Conservation (phyloP, 1,140 invertebrate species). For the Pachyrhynchus sulphureomaculatus region DNA sequence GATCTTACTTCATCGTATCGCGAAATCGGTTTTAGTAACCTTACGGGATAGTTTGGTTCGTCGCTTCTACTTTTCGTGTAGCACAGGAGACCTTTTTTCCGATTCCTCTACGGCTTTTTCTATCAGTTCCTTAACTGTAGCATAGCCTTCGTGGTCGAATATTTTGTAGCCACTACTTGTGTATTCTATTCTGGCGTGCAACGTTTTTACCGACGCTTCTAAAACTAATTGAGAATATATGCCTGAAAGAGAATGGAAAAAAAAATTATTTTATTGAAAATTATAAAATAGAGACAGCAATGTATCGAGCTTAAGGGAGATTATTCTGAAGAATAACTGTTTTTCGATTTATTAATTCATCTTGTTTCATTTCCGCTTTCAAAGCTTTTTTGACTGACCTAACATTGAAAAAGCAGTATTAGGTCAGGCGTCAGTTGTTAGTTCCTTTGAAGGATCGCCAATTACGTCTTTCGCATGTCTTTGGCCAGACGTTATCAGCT, state of each 20-base stretch:
- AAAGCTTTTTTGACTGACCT: too few species aligned
- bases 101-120: slow-evolving; percentile 67
- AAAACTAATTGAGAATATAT: slow-evolving; percentile 70
- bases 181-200: slow-evolving; percentile 71
- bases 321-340: too few species aligned
- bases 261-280: too few species aligned
- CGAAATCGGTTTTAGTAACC: slow-evolving; percentile 75
- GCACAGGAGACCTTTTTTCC: slow-evolving; percentile 65
- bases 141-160: slow-evolving; percentile 62
- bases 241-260: slow-evolving; percentile 20
- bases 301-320: too few species aligned
- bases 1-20: slow-evolving; percentile 72
- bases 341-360: too few species aligned
- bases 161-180: slow-evolving; percentile 61
- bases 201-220: slow-evolving; percentile 70
- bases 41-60: slow-evolving; percentile 68
- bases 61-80: slow-evolving; percentile 61
- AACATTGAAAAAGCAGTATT: too few species aligned
- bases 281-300: not conserved
- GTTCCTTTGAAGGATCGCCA: too few species aligned
- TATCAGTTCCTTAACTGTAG: slow-evolving; percentile 67
- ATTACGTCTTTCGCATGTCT: too few species aligned
- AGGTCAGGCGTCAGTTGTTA: too few species aligned
- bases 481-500: too few species aligned
- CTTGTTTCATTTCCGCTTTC: too few species aligned